Conservation (phyloP, 1,140 invertebrate species). For the Drosophila azteca region DNA sequence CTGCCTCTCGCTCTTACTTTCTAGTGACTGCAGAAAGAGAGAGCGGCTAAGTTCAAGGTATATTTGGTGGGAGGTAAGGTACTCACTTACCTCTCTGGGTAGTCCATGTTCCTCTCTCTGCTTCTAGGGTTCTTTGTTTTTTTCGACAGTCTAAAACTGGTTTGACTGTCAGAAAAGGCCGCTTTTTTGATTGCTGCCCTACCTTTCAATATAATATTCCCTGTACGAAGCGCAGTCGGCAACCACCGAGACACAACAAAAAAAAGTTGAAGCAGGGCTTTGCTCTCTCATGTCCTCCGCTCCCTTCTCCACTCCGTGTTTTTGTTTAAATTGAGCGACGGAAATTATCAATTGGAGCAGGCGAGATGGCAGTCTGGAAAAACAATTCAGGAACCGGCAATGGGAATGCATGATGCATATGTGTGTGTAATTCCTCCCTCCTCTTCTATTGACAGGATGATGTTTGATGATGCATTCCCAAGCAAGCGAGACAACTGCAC, state of each 20-base stretch:
- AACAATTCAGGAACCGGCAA: slow-evolving; percentile 61
- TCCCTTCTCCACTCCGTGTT: slow-evolving; percentile 22
- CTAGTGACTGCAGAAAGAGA: slow-evolving; percentile 59
- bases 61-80: slow-evolving; percentile 14
- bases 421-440: slow-evolving; percentile 1
- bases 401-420: slow-evolving; percentile 3
- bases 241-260: slow-evolving; percentile 36
- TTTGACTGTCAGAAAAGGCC: too few relatives aligned
- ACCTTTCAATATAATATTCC: not conserved
- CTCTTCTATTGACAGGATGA: slow-evolving; percentile 10
- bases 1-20: slow-evolving; percentile 55
- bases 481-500: slow-evolving; percentile 28
- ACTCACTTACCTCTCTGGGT: slow-evolving; percentile 31
- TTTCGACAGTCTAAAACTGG: too few relatives aligned
- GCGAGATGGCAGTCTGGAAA: slow-evolving; percentile 14
- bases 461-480: slow-evolving; percentile 39
- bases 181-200: too few relatives aligned
- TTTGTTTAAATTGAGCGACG: slow-evolving; percentile 65
- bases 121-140: not conserved
- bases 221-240: not conserved
- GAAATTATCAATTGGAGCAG: slow-evolving; percentile 76
- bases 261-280: slow-evolving; percentile 71
- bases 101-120: slow-evolving; percentile 15
- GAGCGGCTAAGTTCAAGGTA: not conserved
- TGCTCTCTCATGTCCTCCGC: slow-evolving; percentile 20